phyloP scores from a whole-genome alignment of 2,888 invertebrate genomes.

The Blomia tropicalis region DNA sequence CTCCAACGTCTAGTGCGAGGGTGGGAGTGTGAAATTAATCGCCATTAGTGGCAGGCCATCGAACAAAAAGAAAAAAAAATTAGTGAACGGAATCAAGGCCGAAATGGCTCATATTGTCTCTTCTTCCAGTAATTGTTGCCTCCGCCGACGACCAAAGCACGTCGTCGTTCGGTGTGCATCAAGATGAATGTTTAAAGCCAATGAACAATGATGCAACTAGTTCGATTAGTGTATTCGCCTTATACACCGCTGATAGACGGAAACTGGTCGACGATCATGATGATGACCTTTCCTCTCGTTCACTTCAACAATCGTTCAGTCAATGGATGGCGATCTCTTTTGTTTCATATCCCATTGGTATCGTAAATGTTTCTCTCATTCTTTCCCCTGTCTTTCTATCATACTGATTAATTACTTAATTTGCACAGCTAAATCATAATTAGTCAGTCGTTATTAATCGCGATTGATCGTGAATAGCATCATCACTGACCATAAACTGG shows the following conservation, averaged over 20 bases:
- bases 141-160: too few relatives aligned
- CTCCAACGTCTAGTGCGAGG: background rate
- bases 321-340: background rate
- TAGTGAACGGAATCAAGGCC: conserved; percentile 7
- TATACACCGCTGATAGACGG: background rate
- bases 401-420: conserved; percentile 11
- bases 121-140: background rate
- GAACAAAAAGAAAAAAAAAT: too few relatives aligned
- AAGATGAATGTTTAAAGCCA: background rate
- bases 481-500: too few relatives aligned
- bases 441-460: conserved; percentile 8
- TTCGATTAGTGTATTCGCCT: background rate
- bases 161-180: background rate
- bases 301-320: background rate
- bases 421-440: conserved; percentile 14
- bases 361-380: background rate
- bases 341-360: too few relatives aligned
- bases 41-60: conserved; percentile 12
- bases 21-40: conserved; percentile 15
- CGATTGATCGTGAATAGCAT: conserved; percentile 8
- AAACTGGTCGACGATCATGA: background rate
- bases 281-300: background rate
- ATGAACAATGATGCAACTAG: conserved; percentile 13
- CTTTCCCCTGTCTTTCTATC: background rate
- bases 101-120: conserved; percentile 5